Evolutionary conservation across 1,140 invertebrate genomes (phyloP).

Genomic region (Drosophila dunni): DNA sequence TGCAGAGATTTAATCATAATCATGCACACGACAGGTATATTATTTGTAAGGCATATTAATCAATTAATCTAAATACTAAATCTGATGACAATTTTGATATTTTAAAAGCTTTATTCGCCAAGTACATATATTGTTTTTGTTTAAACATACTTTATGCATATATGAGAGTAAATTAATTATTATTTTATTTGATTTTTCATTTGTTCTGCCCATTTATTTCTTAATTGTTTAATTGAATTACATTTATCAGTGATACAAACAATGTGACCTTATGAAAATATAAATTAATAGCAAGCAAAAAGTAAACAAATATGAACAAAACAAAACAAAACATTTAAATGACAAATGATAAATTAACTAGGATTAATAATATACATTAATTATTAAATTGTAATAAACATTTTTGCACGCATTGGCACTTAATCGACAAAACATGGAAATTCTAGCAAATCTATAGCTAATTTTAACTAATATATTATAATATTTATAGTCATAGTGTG

Average conservation of each 20-base stretch:
- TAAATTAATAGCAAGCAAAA: constrained; percentile 45
- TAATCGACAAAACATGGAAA: constrained; percentile 31
- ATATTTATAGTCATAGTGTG: constrained; percentile 24
- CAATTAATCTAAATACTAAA: constrained; percentile 34
- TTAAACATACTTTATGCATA: constrained; percentile 33
- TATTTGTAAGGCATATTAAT: constrained; percentile 55
- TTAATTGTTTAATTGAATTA: constrained; percentile 57
- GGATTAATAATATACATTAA: constrained; percentile 54
- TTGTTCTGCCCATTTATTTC: constrained; percentile 27
- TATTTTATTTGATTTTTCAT: constrained; percentile 30
- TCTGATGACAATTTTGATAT: constrained; percentile 58
- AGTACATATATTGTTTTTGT: constrained; percentile 25
- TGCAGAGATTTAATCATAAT: constrained; percentile 25
- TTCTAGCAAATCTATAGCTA: constrained; percentile 65
- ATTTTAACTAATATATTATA: constrained; percentile 32
- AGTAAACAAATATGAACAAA: no score
- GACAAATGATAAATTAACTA: constrained; percentile 48
- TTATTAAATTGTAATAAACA: constrained; percentile 61
- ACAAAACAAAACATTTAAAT: constrained; percentile 35
- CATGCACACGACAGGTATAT: constrained; percentile 53
- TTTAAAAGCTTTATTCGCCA: constrained; percentile 69
- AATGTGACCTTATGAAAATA: constrained; percentile 75
- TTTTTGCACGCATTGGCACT: constrained; percentile 74
- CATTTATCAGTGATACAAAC: constrained; percentile 77
- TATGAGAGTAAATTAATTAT: constrained; percentile 46